Conservation (phyloP, 2,797 vertebrate genomes). For the Xenentodon cancila region DNA sequence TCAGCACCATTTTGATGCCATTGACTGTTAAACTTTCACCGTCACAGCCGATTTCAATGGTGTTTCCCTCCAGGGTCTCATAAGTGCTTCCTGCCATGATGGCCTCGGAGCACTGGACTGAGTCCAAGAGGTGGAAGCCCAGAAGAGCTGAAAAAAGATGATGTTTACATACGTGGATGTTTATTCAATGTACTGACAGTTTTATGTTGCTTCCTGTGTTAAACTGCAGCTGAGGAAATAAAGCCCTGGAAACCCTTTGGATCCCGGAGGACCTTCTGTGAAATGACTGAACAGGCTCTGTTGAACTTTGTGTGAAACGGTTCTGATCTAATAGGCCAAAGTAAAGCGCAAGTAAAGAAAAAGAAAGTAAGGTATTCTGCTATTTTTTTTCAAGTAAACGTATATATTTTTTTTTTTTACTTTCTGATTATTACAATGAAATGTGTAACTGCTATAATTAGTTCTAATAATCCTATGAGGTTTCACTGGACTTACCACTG, state of each 20-base stretch:
- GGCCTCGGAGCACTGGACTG: conserved; percentile 95
- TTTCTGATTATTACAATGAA: conserved; percentile 8
- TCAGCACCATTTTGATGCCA: conserved; percentile 93
- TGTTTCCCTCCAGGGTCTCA: conserved; percentile 93
- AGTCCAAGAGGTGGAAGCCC: conserved; percentile 93
- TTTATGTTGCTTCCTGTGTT: conserved; percentile 21
- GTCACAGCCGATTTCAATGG: conserved; percentile 93
- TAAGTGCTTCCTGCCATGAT: conserved; percentile 89
- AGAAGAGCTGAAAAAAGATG: conserved; percentile 85
- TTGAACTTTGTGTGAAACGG: conserved; percentile 42
- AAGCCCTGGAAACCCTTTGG: conserved; percentile 58
- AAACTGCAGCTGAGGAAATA: conserved; percentile 29
- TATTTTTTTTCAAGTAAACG: too few relatives aligned
- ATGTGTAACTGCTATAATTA: too few relatives aligned
- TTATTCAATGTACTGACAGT: conserved; percentile 15
- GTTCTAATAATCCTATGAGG: not conserved
- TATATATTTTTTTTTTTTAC: too few relatives aligned
- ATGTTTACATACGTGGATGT: conserved; percentile 4
- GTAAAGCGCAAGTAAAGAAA: conserved; percentile 18
- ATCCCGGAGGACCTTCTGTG: conserved; percentile 60
- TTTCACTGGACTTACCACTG: conserved; percentile 81
- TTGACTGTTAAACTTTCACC: conserved; percentile 95
- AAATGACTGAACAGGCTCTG: conserved; percentile 26
- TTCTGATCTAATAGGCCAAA: conserved; percentile 48
- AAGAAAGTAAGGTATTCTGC: conserved; percentile 49